Base-by-base conservation (phyloP, 2,113 vertebrate genomes). In the Rhinolophus ferrumequinum region DNA sequence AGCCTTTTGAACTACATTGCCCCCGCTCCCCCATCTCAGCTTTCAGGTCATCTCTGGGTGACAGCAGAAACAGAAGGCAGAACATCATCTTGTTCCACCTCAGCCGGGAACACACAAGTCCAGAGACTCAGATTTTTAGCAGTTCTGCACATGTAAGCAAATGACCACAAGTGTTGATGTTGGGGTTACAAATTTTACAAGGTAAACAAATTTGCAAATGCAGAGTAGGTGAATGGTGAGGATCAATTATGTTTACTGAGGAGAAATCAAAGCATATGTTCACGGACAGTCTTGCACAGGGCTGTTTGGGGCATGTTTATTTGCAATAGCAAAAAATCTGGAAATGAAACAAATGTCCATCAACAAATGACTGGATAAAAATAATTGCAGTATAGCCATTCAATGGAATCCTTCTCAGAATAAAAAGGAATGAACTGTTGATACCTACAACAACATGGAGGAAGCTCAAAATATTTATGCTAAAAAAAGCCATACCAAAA, bases 11-110 rank as follows among this genome's bases (percentile, higher is more conserved):
- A 21, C 28, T 24, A 14, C 24, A 8, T 2, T 21, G 5, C 47
- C 14, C 62, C 5, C 18, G 1, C 3, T 0, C 41, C 30, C 7
- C 54, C 21, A 47, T 12, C 47, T 50, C 15, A 1, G 7, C 47
- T 50, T 13, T 70, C 30, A 24, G 28, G 70, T 24, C 30, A 26
- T 60, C 85, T 73, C 38, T n/a, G 28, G 22, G 26, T 14, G 41
- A 75, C 47, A 50, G 54, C 47, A 50, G 38, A 11, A 73, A 44
- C 28, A 24, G 38, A 33, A 41, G 16, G 8, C 38, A 62, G 70
- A 7, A 44, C 8, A 50, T 12, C 47, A 50, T 50, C 47, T 50
- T 50, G 47, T 62, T 75, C 30, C 9, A 13, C 86, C 22, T 47
- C 6, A 18, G 56, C 70, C 47, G 56, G 41, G 30, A 62, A 62